These are phyloP conservation scores for Halocaridina rubra DNA, from an alignment of 2,888 invertebrate genomes.

Conservation along the genomic window DNA sequence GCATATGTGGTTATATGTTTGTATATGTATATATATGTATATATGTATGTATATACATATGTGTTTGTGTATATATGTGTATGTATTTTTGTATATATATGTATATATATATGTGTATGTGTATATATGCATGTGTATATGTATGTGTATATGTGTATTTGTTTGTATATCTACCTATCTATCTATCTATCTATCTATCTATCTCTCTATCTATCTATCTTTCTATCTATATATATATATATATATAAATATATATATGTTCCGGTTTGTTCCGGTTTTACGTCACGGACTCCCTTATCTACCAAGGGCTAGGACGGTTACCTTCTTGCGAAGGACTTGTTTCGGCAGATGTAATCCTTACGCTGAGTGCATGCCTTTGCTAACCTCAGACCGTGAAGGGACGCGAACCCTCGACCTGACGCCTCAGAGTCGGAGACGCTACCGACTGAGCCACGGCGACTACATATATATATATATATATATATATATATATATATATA, in stretches of 20 bases:
- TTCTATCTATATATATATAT: neutral
- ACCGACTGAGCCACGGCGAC: no score
- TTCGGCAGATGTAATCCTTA: no score
- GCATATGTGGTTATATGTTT: neutral
- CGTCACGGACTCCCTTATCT: no score
- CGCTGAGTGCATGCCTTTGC: no score
- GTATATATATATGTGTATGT: neutral
- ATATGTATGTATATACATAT: neutral
- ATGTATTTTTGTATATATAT: neutral
- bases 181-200: neutral
- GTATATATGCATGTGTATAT: neutral
- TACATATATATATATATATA: conserved; percentile 1
- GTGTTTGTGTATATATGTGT: neutral
- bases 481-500: neutral
- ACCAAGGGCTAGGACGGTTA: no score
- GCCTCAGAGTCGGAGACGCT: no score
- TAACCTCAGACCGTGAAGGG: no score
- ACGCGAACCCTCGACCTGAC: no score
- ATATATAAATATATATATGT: neutral
- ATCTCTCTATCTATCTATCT: neutral
- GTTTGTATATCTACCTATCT: neutral
- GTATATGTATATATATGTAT: neutral
- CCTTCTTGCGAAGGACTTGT: no score
- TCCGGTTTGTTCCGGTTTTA: no score
- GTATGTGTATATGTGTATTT: neutral